phyloP scores from a whole-genome alignment of 2,888 invertebrate species.

The Drosophila longiperda region DNA sequence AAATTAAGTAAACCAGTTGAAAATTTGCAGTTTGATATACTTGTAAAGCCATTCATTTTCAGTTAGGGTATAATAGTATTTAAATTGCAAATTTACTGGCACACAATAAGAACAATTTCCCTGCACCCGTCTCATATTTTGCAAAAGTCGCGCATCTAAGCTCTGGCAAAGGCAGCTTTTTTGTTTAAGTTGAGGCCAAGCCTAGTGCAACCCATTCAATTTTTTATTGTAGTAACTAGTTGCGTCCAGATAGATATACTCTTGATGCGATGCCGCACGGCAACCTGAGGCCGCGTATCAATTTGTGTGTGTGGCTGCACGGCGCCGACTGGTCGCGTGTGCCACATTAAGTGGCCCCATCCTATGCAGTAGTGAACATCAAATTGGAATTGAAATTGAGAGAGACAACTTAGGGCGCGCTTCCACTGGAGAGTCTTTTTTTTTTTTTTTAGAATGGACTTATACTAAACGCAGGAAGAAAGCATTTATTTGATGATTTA shows the following conservation, averaged over 20 bases:
- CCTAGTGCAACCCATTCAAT: slow-evolving; percentile 41
- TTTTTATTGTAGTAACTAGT: slow-evolving; percentile 4
- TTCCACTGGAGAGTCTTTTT: slow-evolving; percentile 16
- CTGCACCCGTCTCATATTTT: neutral
- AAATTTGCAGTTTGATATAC: slow-evolving; percentile 1
- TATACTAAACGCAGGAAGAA: slow-evolving; percentile 75
- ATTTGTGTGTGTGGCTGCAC: slow-evolving; percentile 50
- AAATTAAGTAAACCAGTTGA: neutral
- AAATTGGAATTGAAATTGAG: slow-evolving; percentile 37
- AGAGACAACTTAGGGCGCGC: slow-evolving; percentile 31
- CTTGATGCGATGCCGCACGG: slow-evolving; percentile 38
- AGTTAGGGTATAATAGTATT: slow-evolving; percentile 1
- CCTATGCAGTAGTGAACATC: slow-evolving; percentile 38
- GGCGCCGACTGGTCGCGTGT: slow-evolving; percentile 72
- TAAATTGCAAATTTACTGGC: slow-evolving; percentile 16
- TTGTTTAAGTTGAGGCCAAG: slow-evolving; percentile 24
- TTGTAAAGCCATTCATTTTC: neutral
- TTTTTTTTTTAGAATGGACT: slow-evolving; percentile 37
- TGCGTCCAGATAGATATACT: slow-evolving; percentile 13
- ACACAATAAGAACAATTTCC: slow-evolving; percentile 8
- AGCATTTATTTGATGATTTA: slow-evolving; percentile 68
- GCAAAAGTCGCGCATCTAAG: slow-evolving; percentile 16
- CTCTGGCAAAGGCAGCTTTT: neutral
- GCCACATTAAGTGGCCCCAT: slow-evolving; percentile 75
- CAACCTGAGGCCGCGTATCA: slow-evolving; percentile 79